Evolutionary conservation across 35 echinoderm and acorn worm species (phyloP).

Genomic region (Hemicentrotus pulcherrimus): DNA sequence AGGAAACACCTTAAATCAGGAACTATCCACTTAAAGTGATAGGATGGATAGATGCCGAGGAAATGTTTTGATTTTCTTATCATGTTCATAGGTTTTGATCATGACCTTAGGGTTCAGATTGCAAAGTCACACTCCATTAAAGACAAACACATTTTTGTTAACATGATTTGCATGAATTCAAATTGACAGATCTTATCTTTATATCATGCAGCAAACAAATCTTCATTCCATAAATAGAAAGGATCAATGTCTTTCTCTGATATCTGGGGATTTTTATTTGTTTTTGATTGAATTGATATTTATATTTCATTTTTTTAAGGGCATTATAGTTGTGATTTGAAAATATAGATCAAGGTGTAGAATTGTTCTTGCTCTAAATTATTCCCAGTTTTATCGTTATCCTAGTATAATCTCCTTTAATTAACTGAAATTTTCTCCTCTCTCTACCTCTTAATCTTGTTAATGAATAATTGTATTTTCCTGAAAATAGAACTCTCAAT

Average conservation of each 20-base stretch:
- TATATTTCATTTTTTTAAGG: background rate
- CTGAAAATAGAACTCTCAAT: background rate
- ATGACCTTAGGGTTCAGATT: background rate
- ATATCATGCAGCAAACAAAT: background rate
- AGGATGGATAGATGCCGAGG: background rate
- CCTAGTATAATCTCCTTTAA: background rate
- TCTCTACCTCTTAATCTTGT: background rate
- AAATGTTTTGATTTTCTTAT: background rate
- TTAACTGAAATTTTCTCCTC: background rate
- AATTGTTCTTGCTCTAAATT: background rate
- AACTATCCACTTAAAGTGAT: background rate
- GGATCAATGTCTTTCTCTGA: background rate
- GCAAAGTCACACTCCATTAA: background rate
- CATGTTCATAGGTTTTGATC: background rate
- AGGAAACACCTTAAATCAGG: background rate
- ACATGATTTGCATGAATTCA: constrained; percentile 4
- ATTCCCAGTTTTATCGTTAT: background rate
- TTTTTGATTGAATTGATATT: background rate
- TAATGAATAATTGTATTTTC: background rate
- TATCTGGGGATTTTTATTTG: background rate
- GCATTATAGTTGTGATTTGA: background rate
- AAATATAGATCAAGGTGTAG: background rate
- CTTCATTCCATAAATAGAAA: background rate
- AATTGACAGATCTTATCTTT: background rate
- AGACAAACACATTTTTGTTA: background rate